phyloP scores from a whole-genome alignment of 2,797 vertebrate genomes.

The Morus bassanus region DNA sequence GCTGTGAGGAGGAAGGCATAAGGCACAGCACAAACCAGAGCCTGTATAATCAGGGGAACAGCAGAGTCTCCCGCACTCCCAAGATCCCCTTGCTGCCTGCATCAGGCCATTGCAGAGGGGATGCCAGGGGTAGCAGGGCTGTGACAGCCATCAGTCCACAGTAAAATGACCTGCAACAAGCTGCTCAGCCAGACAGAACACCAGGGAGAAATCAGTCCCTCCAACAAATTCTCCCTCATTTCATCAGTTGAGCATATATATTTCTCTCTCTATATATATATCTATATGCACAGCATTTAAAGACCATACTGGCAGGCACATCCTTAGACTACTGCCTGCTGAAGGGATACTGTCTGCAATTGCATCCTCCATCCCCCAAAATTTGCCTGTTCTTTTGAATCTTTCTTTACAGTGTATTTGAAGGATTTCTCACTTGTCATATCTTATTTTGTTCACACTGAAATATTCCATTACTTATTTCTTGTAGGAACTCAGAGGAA shows the following conservation, averaged over 20 bases:
- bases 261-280: no score
- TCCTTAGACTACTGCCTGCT: background rate
- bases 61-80: fast-evolving
- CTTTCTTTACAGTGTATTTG: background rate
- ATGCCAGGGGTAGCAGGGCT: background rate
- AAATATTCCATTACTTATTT: background rate
- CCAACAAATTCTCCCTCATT: background rate
- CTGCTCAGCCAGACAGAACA: background rate
- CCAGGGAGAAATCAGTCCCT: background rate
- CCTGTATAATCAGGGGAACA: fast-evolving
- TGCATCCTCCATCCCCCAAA: background rate
- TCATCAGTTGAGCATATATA: no score
- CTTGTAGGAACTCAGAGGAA: background rate
- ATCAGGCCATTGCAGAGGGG: fast-evolving
- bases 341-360: background rate
- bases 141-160: background rate
- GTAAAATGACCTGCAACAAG: background rate
- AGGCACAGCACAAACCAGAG: background rate
- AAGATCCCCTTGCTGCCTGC: background rate
- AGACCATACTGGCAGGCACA: background rate
- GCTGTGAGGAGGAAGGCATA: background rate
- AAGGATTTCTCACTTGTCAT: background rate
- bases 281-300: background rate
- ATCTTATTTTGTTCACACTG: background rate
- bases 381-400: background rate